Percentiles rank a stretch among this genome's conserved stretches.
Conservation (phyloP, 2,797 vertebrate genomes). For the Steatocranus sp. region DNA sequence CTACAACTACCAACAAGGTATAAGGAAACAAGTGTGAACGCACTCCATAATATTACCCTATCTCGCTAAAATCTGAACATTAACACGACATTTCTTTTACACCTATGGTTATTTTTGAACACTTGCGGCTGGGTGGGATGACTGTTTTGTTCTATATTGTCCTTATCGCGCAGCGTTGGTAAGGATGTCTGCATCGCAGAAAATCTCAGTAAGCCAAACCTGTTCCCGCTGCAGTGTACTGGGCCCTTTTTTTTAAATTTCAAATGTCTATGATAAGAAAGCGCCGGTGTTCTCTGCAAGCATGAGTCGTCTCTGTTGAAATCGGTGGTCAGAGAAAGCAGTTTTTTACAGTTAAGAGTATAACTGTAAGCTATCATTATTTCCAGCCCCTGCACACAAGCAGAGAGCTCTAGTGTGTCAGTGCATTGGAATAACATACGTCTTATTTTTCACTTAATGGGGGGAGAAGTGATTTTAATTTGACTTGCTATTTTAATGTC, state of each 20-base stretch:
- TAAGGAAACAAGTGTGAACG: not conserved
- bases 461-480: not conserved
- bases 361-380: not conserved
- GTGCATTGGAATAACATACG: not conserved
- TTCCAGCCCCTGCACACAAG: not conserved
- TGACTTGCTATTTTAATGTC: not conserved
- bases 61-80: not conserved
- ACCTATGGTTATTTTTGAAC: not conserved
- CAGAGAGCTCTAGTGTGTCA: not conserved
- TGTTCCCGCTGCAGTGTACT: slow-evolving; percentile 18
- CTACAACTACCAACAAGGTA: slow-evolving; percentile 56
- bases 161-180: slow-evolving; percentile 33
- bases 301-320: not conserved
- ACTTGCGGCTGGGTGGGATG: slow-evolving; percentile 41
- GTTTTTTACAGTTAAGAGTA: not conserved
- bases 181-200: slow-evolving; percentile 43
- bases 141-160: slow-evolving; percentile 14
- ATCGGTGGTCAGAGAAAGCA: not conserved
- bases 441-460: not conserved
- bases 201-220: slow-evolving; percentile 18
- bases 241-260: not conserved
- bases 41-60: not conserved
- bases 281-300: not conserved
- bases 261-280: not conserved
- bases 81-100: not conserved